phyloP scores from a whole-genome alignment of 2,797 vertebrate species.

The Enteromius afrohamiltoni region DNA sequence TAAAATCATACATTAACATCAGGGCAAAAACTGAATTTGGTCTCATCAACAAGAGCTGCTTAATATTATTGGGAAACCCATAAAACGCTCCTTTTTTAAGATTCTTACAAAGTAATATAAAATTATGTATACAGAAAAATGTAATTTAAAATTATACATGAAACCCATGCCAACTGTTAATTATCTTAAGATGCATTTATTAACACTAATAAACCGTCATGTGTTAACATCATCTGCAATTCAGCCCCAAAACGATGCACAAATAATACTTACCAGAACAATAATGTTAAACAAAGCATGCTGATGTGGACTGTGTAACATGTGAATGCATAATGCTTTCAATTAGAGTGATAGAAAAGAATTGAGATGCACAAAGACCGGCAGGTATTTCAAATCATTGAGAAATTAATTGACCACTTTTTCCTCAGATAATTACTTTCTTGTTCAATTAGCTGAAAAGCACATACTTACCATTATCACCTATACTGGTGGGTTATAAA shows the following conservation, averaged over 20 bases:
- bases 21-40: background rate
- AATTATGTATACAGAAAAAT: background rate
- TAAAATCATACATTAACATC: background rate
- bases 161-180: background rate
- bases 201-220: background rate
- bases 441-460: slow-evolving; percentile 16
- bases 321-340: background rate
- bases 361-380: background rate
- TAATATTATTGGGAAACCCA: background rate
- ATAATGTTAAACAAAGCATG: background rate
- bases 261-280: background rate
- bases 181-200: background rate
- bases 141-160: background rate
- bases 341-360: background rate
- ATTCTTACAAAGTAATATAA: background rate
- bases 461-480: background rate
- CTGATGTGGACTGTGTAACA: background rate
- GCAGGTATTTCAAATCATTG: background rate
- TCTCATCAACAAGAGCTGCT: background rate
- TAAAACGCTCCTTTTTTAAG: background rate
- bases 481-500: slow-evolving; percentile 32
- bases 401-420: background rate
- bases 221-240: background rate
- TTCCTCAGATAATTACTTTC: background rate
- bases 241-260: background rate